Conservation (phyloP, 2,888 invertebrate genomes). For the Phengaris arion region DNA sequence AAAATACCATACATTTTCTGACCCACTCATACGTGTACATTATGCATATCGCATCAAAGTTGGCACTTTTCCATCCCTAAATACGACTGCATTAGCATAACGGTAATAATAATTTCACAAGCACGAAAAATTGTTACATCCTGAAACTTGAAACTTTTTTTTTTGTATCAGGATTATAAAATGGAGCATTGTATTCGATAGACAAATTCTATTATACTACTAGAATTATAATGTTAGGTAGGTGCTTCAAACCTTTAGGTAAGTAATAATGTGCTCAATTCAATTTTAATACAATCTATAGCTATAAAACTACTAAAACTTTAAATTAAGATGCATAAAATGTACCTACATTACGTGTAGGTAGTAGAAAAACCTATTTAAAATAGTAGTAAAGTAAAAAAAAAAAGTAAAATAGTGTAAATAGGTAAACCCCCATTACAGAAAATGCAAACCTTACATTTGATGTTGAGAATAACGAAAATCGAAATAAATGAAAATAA, state of each 20-base stretch:
- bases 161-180: background rate
- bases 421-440: background rate
- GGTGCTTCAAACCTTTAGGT: background rate
- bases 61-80: slow-evolving; percentile 63
- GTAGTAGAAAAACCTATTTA: background rate
- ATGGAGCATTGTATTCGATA: too few relatives aligned
- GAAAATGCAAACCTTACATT: slow-evolving; percentile 11
- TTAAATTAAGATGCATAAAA: background rate
- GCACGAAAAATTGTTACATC: slow-evolving; percentile 37
- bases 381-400: too few relatives aligned
- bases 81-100: slow-evolving; percentile 52
- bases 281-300: too few relatives aligned
- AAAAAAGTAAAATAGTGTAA: too few relatives aligned
- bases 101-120: slow-evolving; percentile 50
- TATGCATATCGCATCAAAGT: slow-evolving; percentile 52
- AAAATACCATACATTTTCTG: slow-evolving; percentile 25
- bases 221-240: background rate
- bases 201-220: too few relatives aligned
- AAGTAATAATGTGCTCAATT: too few relatives aligned
- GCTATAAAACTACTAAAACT: background rate
- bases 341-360: background rate
- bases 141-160: slow-evolving; percentile 17
- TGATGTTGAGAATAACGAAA: background rate
- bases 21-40: slow-evolving; percentile 40
- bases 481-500: slow-evolving; percentile 7